Evolutionary conservation across 2,113 vertebrate genomes (phyloP), one percentile per base, ranked within the genome.

Genomic region (Heteronetta atricapilla): DNA sequence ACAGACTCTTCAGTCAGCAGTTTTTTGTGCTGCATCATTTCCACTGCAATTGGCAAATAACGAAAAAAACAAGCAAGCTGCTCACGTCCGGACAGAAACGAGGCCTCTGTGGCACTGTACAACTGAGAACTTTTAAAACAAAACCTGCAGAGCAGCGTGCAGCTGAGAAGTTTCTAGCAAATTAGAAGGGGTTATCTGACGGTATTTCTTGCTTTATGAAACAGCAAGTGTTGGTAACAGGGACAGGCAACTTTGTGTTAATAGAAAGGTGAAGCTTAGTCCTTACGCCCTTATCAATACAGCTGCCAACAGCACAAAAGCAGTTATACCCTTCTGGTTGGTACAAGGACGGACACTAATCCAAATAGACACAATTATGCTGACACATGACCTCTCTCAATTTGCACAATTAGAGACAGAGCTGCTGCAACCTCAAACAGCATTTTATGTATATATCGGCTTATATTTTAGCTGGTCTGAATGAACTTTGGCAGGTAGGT

Each of bases 11-110:
- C 84, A 94, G 93, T 92, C 90, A 93, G 84, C 72, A 93, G 12
- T 48, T 94, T 96, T 95, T 97, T 92, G 48, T 90, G 94, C 87
- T 84, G 82, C 42, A 88, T 91, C 92, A 94, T 88, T 97, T 97
- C 91, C 79, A 93, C 68, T 64, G 72, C 48, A 62, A 73, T 46
- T 93, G 86, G 74, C 74, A 92, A 91, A 93, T 58, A 83, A 89
- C 2, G 16, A 86, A 69, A 80, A 85, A 85, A 81, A 70, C 91
- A 94, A 82, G 22, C 69, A 84, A 58, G 66, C 44, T 60, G 34
- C 66, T 89, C 79, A 18, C 17, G 29, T 80, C 64, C 76, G 70
- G 68, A 56, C 36, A 94, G 56, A 94, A 90, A 33, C 13, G 31
- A 67, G 15, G 59, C 60, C 93, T 89, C 84, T 23, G 69, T 89